Evolutionary conservation across 2,113 vertebrate species (phyloP).

Genomic region (Ptilorrhoa leucosticta): DNA sequence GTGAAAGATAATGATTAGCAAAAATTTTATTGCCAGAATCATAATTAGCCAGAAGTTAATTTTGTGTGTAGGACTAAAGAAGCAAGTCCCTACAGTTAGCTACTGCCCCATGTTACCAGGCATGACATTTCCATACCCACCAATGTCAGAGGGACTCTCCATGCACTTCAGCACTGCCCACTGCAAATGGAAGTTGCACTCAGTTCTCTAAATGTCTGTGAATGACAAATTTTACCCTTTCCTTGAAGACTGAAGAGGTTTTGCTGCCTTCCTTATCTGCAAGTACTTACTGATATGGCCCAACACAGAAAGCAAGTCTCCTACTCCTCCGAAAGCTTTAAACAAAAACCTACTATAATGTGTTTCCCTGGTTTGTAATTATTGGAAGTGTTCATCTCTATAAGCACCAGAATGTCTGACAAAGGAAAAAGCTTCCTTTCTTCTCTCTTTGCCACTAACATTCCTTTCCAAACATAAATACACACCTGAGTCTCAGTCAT

Average conservation of each 20-base stretch:
- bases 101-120: not conserved
- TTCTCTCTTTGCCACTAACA: not conserved
- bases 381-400: not conserved
- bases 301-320: not conserved
- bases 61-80: not conserved
- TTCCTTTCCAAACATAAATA: not conserved
- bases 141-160: accelerated
- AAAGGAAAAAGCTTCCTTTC: not conserved
- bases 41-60: not conserved
- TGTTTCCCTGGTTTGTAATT: not conserved
- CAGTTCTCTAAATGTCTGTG: not conserved
- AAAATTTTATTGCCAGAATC: not conserved
- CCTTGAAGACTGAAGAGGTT: not conserved
- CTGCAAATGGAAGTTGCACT: not conserved
- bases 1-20: not conserved
- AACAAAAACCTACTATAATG: not conserved
- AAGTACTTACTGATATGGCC: not conserved
- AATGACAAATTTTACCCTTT: not conserved
- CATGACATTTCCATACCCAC: accelerated
- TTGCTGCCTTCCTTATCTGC: not conserved
- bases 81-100: not conserved
- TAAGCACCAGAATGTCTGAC: not conserved
- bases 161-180: not conserved
- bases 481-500: not conserved
- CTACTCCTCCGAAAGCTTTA: not conserved